Conservation (phyloP, 1,140 invertebrate genomes). For the Drosophila teissieri region DNA sequence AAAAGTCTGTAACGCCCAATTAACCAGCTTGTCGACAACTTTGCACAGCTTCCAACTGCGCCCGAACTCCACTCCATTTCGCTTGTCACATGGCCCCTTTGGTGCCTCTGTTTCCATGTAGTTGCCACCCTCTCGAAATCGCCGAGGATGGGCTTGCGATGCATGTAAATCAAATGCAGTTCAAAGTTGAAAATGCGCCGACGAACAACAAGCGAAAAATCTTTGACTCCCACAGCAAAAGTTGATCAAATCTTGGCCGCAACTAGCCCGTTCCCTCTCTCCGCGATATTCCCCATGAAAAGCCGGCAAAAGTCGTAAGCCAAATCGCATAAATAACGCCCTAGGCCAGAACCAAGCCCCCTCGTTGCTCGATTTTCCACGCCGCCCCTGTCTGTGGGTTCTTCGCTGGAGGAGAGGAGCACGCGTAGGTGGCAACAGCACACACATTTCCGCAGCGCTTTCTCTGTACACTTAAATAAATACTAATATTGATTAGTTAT, state of each 20-base stretch:
- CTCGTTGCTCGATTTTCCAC: conserved; percentile 1
- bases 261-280: background rate
- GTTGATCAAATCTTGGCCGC: conserved; percentile 69
- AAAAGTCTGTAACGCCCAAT: conserved; percentile 64
- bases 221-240: conserved; percentile 60
- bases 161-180: conserved; percentile 75
- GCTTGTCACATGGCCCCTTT: background rate
- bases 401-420: conserved; percentile 9
- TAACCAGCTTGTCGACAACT: conserved; percentile 72
- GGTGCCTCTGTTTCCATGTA: conserved; percentile 2
- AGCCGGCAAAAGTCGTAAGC: conserved; percentile 59
- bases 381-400: conserved; percentile 13
- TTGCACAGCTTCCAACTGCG: conserved; percentile 19
- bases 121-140: conserved; percentile 1
- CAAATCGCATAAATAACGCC: conserved; percentile 73
- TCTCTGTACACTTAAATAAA: conserved; percentile 1
- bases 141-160: conserved; percentile 23
- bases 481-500: background rate
- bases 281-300: background rate
- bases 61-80: conserved; percentile 1
- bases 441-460: conserved; percentile 55
- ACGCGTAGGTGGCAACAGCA: conserved; percentile 47
- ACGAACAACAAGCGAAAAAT: conserved; percentile 60
- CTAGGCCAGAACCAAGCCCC: conserved; percentile 24
- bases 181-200: conserved; percentile 71